Conservation (phyloP, 2,797 vertebrate genomes). For the Tolypeutes matacus region DNA sequence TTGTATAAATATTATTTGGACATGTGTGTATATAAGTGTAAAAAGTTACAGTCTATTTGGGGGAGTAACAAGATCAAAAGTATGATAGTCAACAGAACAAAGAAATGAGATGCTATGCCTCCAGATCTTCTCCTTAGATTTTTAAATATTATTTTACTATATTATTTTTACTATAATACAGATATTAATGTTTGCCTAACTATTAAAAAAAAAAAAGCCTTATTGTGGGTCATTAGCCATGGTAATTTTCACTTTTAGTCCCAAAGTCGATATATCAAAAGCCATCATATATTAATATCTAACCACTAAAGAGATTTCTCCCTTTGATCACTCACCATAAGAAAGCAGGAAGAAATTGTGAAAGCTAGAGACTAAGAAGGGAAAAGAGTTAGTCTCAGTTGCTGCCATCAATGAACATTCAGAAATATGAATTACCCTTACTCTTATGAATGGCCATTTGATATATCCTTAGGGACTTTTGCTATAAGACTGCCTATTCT, state of each 20-base stretch:
- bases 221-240: slow-evolving; percentile 55
- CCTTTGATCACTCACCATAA: slow-evolving; percentile 44
- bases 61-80: neutral
- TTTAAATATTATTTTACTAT: no score
- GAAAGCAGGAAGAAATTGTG: slow-evolving; percentile 65
- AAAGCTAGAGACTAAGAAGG: slow-evolving; percentile 57
- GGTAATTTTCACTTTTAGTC: slow-evolving; percentile 66
- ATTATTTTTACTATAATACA: slow-evolving; percentile 65
- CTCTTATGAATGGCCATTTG: slow-evolving; percentile 81
- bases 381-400: slow-evolving; percentile 64
- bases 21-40: neutral
- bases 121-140: neutral
- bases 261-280: slow-evolving; percentile 74
- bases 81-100: neutral
- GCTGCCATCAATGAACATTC: slow-evolving; percentile 63
- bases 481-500: slow-evolving; percentile 82
- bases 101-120: neutral
- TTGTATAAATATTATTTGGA: neutral
- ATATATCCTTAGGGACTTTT: slow-evolving; percentile 78
- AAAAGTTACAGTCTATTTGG: neutral
- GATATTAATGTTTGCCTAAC: slow-evolving; percentile 59
- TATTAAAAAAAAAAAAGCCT: slow-evolving; percentile 39
- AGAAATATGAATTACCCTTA: slow-evolving; percentile 81
- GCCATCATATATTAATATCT: slow-evolving; percentile 54
- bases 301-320: slow-evolving; percentile 69